Conservation (phyloP, 2,888 invertebrate genomes). For the Ceriagrion tenellum region DNA sequence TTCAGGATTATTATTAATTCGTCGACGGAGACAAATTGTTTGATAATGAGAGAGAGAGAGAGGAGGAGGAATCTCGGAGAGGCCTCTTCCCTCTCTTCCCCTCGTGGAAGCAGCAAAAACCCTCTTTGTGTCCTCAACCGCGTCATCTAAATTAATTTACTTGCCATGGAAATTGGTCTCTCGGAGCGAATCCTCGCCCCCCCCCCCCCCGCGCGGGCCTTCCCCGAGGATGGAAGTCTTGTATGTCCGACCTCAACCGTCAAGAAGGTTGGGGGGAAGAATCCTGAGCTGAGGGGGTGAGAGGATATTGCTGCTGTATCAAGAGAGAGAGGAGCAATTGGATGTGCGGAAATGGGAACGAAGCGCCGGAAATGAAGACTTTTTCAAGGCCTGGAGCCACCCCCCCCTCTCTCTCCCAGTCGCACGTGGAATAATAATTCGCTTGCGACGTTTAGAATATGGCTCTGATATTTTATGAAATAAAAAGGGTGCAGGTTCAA, state of each 20-base stretch:
- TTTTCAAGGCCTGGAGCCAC: too few relatives aligned
- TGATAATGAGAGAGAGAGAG: not conserved
- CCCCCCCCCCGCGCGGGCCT: not conserved
- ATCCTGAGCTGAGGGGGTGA: too few relatives aligned
- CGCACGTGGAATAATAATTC: too few relatives aligned
- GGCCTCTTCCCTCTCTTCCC: not conserved
- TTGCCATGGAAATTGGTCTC: conserved; percentile 1
- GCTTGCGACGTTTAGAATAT: too few relatives aligned
- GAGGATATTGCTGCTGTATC: not conserved
- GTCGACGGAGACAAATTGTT: not conserved
- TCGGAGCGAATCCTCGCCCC: not conserved
- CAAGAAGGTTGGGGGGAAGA: not conserved
- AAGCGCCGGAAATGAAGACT: not conserved
- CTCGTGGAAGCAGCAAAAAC: not conserved
- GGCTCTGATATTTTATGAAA: too few relatives aligned
- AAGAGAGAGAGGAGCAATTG: not conserved
- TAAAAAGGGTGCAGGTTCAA: too few relatives aligned
- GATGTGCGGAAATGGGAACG: conserved; percentile 1
- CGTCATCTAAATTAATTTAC: not conserved
- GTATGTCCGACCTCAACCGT: not conserved
- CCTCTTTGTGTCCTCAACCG: not conserved
- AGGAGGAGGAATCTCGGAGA: not conserved
- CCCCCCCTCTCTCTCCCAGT: too few relatives aligned
- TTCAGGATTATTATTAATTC: not conserved
- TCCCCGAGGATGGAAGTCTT: not conserved